Base-by-base conservation (phyloP, 2,888 invertebrate genomes). In the Nebria brevicollis region DNA sequence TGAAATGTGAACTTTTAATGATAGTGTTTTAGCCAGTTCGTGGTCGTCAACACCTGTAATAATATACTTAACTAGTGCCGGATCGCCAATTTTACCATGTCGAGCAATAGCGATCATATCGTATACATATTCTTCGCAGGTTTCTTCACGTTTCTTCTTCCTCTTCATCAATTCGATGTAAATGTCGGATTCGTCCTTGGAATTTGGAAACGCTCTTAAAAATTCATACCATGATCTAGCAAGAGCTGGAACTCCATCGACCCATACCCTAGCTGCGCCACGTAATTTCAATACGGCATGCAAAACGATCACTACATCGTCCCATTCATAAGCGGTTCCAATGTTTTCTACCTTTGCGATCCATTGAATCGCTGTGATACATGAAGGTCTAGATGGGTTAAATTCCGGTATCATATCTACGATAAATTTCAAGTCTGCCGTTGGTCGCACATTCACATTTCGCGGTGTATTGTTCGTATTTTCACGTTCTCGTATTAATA, bases 211-310 rank as follows among this genome's bases (percentile, higher is more conserved):
- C 6, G 8, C 13, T 7, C n/a, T 7, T 7, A 66, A 7, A 20
- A 66, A 66, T 7, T 66, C 20, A 6, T 66, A 10, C 66, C 66
- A 66, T 6, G n/a, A 10, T 15, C 8, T 66, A 20, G 13, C 74
- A 70, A 25, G n/a, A 25, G 43, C 66, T 26, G 66, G 66, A 34
- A 70, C 42, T 11, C 81, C 43, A 43, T 43, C 43, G 6, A 43
- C 0, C 43, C 43, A 43, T 1, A 43, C 6, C 10, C 10, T 43
- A 6, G 43, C 43, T 8, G 43, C 7, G 0, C 43, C 43, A 6
- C 10, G 6, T 10, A 43, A 72, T 65, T 84, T 84, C n/a, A 83
- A 26, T 8, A 43, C 43, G 6, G 43, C 43, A 10, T 43, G 43
- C 10, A 10, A 8, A 1, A 43, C 7, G 6, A 43, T 6, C 43